Evolutionary conservation across 2,113 vertebrate genomes (phyloP), one percentile per base, ranked within the genome.

Genomic region (Asarcornis scutulata): DNA sequence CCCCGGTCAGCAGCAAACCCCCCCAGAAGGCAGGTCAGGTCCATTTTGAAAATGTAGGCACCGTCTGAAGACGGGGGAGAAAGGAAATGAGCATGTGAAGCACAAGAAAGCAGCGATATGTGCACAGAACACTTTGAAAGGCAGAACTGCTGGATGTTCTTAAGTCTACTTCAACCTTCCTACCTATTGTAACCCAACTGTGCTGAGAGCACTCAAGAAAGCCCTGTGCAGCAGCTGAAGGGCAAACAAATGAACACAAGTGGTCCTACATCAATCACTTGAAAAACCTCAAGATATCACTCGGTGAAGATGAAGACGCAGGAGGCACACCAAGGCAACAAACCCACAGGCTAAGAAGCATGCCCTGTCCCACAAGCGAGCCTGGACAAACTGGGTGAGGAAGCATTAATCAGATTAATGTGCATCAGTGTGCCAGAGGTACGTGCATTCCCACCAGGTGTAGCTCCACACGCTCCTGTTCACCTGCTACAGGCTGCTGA

Each of bases 201-300:
- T 10, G n/a, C 46, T 48, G 46, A 46, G 23, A 87, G 40, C 60
- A 69, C 29, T 34, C 38, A 29, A n/a, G 62, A 31, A 36, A 89
- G 42, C 26, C 58, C 12, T 7, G 14, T 17, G 48, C 22, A 58
- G 40, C 3, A 0, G 8, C 15, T 56, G 27, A 76, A n/a, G 44
- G 29, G 56, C 1, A 77, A 46, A 29, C 23, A 67, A 12, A n/a
- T 1, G 0, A 5, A 72, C 42, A 77, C 12, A 53, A 29, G 66
- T 9, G 4, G 34, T 62, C 40, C 21, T 34, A 66, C 32, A 77
- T 44, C 64, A 74, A 25, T 9, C 40, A 34, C 64, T 10, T 38
- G 32, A 56, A n/a, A 71, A 52, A 66, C 20, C 69, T 34, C 1
- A 2, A 36, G 20, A n/a, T 1, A 0, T 14, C 80, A 74, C 56